Base-by-base conservation (phyloP, 2,797 vertebrate species). In the Enteromius paludinosus region DNA sequence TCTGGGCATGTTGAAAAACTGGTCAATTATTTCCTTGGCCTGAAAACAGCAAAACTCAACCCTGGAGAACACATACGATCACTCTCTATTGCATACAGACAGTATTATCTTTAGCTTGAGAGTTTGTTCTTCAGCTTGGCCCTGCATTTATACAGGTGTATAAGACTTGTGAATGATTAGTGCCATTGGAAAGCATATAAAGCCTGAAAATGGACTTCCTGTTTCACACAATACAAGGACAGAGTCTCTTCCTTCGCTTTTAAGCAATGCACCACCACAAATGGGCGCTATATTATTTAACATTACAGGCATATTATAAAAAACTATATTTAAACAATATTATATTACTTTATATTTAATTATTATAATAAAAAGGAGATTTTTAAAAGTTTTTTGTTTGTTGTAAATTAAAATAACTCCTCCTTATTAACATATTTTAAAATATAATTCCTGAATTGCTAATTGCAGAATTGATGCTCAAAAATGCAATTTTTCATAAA, bases 1-100 rank as follows among this genome's bases (percentile, higher is more conserved):
- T 59, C 23, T 18, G 9, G 68, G 79, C 47, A 73, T 74, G 41
- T 28, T 59, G 56, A 78, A 76, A 59, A 66, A 78, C 25, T n/a
- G 72, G 35, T 65, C 79, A 82, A 54, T 74, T 66, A 82, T 66
- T 66, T 74, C 23, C 30, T 38, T 72, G 61, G 23, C 52, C 78
- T 70, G 25, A 17, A 80, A 80, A 69, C 33, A 20, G 20, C 18
- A 72, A 72, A 71, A 59, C 66, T 61, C 30, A 33, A 71, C 38
- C 25, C 66, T 62, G 78, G 54, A 59, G 78, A 71, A 38, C 20
- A 81, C 28, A 62, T 45, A 64, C 49, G 49, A 78, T 59, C 4
- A 0, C 33, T 75, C 7, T 59, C n/a, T 43, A 75, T 59, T 75
- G 33, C 35, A 41, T 18, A 41, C 35, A 59, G n/a, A 41, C 14